Evolutionary conservation across 2,888 invertebrate species (phyloP).

Genomic region (Protonemura montana): DNA sequence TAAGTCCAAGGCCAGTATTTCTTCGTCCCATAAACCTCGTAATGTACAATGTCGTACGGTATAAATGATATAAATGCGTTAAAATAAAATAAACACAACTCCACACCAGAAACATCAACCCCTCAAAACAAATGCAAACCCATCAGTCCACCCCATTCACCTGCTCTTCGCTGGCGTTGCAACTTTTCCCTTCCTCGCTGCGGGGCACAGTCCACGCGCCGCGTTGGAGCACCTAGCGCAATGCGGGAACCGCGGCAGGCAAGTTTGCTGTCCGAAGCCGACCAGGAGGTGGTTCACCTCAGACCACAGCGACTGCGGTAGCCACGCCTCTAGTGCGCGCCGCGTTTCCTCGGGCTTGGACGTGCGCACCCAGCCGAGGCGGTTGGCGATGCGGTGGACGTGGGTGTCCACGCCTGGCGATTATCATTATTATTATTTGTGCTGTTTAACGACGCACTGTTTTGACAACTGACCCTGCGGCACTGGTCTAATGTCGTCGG

Average conservation of each 20-base stretch:
- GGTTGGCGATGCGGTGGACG: slow-evolving; percentile 93
- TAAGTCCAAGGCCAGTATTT: too few relatives aligned
- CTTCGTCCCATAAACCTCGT: too few relatives aligned
- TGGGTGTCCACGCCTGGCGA: slow-evolving; percentile 90
- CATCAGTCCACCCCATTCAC: too few relatives aligned
- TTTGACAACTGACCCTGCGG: too few relatives aligned
- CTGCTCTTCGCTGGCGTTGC: neutral
- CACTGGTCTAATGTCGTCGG: too few relatives aligned
- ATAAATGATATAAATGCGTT: too few relatives aligned
- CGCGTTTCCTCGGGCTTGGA: slow-evolving; percentile 90
- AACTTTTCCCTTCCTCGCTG: neutral
- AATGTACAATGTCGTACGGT: too few relatives aligned
- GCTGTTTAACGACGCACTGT: neutral
- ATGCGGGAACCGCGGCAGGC: slow-evolving; percentile 81
- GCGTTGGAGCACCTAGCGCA: slow-evolving; percentile 85
- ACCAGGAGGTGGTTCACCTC: slow-evolving; percentile 91
- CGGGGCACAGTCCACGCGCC: slow-evolving; percentile 77
- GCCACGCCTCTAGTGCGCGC: slow-evolving; percentile 82
- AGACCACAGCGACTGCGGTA: slow-evolving; percentile 85
- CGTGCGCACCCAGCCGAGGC: slow-evolving; percentile 85
- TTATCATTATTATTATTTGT: too few relatives aligned
- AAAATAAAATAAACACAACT: too few relatives aligned
- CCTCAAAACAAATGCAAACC: too few relatives aligned
- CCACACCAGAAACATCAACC: too few relatives aligned
- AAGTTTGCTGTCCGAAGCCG: slow-evolving; percentile 96